These are phyloP conservation scores for Bombus difficillimus DNA, from an alignment of 1,140 invertebrate species.

Conservation along the genomic window DNA sequence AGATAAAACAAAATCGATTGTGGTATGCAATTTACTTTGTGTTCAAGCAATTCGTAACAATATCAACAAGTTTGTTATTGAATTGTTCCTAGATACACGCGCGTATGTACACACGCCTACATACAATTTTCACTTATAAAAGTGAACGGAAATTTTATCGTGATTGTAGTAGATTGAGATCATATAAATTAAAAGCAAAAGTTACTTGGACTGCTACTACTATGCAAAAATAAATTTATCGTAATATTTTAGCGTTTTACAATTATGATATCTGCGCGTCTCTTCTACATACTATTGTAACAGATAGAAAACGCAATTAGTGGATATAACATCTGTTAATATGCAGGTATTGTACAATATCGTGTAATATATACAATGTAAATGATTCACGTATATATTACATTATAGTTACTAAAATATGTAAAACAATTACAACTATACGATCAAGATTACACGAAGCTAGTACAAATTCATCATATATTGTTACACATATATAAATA, in stretches of 20 bases:
- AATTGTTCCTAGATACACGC: not conserved
- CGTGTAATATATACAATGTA: conserved; percentile 1
- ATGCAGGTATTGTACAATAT: not conserved
- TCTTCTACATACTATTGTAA: not conserved
- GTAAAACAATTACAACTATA: not conserved
- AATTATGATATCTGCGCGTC: not conserved
- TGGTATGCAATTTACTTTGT: not conserved
- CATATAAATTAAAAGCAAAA: not conserved
- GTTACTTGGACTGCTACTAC: not conserved
- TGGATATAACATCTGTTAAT: not conserved
- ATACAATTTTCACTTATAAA: not conserved
- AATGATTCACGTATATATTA: not conserved
- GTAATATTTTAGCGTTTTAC: not conserved
- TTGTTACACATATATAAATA: not conserved
- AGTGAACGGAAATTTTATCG: not conserved
- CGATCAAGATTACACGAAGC: not conserved
- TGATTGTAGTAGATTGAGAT: not conserved
- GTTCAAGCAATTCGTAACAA: conserved; percentile 14
- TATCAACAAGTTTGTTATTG: not conserved
- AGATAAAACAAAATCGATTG: not conserved
- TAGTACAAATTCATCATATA: not conserved
- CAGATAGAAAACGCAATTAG: not conserved
- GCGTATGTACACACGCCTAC: too few relatives aligned
- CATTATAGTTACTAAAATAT: not conserved
- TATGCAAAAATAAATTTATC: not conserved